Evolutionary conservation across 2,113 vertebrate genomes (phyloP).

Genomic region (Rafetus swinhoei): DNA sequence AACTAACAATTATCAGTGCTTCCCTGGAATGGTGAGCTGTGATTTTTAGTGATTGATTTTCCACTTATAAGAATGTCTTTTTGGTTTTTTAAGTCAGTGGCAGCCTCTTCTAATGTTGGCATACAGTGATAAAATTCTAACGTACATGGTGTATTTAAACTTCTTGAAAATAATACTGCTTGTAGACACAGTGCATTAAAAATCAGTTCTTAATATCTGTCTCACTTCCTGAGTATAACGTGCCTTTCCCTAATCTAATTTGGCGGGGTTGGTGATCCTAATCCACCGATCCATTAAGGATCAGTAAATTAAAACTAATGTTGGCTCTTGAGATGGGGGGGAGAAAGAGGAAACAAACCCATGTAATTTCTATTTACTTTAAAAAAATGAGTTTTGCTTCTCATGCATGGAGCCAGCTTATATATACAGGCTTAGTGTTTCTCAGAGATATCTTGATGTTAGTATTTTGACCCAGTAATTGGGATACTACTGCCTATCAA

Average conservation of each 20-base stretch:
- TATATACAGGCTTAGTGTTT: slow-evolving; percentile 48
- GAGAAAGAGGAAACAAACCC: background rate
- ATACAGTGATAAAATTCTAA: slow-evolving; percentile 74
- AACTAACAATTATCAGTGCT: slow-evolving; percentile 84
- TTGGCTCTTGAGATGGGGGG: slow-evolving; percentile 20
- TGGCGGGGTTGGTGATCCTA: background rate
- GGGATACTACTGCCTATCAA: slow-evolving; percentile 53
- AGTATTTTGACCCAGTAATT: slow-evolving; percentile 68
- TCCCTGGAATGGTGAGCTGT: slow-evolving; percentile 76
- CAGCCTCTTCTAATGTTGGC: slow-evolving; percentile 71
- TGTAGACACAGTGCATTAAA: slow-evolving; percentile 59
- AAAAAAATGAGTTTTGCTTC: background rate
- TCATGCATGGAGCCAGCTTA: slow-evolving; percentile 34
- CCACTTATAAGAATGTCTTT: slow-evolving; percentile 82
- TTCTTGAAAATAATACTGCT: slow-evolving; percentile 47
- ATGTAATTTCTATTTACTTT: slow-evolving; percentile 28
- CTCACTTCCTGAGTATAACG: slow-evolving; percentile 37
- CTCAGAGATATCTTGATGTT: slow-evolving; percentile 44
- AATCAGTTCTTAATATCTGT: slow-evolving; percentile 49
- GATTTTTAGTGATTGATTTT: slow-evolving; percentile 83
- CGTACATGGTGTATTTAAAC: slow-evolving; percentile 54
- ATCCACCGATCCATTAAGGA: slow-evolving; percentile 32
- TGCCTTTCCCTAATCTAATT: slow-evolving; percentile 42
- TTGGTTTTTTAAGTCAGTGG: slow-evolving; percentile 77
- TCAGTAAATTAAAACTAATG: slow-evolving; percentile 55